Evolutionary conservation across 1,140 invertebrate species (phyloP), one percentile per base, ranked within the genome.

Genomic region (Lepidotrigona ventralis): DNA sequence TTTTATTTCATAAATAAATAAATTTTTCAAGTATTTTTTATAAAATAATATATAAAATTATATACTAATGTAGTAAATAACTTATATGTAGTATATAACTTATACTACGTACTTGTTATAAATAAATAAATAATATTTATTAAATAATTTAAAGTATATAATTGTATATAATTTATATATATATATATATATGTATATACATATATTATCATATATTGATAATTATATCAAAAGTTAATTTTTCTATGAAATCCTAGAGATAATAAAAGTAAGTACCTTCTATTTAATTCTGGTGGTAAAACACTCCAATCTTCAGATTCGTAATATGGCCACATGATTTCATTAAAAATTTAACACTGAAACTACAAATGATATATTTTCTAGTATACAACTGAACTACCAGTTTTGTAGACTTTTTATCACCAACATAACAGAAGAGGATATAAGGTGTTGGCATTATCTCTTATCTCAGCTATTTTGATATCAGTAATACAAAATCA

Each of bases 301-400:
- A 97, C 96, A 93, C 97, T 97, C 96, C 96, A 97, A 92, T 97
- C 97, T 9, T 94, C 94, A 66, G 95, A 95, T 92, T 97, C 97
- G 90, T 97, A 97, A 93, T 96, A 96, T 77, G 95, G 94, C 95
- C 95, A 96, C 96, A 96, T 96, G 39, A 72, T 90, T n/a, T 14
- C 68, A 82, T 79, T 64, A 79, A 85, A 23, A 53, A 77, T 33
- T 46, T 64, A 60, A 66, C 53, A 77, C 51, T 66, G 70, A 88
- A 89, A 88, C 81, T 73, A 81, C 46, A 83, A 75, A 11, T 66
- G 60, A 79, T 86, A 79, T 88, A 84, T 81, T 79, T 83, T 75
- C n/a, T 46, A 53, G 64, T 15, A 39, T 69, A 69, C 77, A 80
- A 73, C 23, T 83, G 54, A 53, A 58, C 66, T 68, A 86, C 79